These are phyloP conservation scores for Apogon hyalosoma DNA, from an alignment of 2,797 vertebrate species.

Conservation along the genomic window DNA sequence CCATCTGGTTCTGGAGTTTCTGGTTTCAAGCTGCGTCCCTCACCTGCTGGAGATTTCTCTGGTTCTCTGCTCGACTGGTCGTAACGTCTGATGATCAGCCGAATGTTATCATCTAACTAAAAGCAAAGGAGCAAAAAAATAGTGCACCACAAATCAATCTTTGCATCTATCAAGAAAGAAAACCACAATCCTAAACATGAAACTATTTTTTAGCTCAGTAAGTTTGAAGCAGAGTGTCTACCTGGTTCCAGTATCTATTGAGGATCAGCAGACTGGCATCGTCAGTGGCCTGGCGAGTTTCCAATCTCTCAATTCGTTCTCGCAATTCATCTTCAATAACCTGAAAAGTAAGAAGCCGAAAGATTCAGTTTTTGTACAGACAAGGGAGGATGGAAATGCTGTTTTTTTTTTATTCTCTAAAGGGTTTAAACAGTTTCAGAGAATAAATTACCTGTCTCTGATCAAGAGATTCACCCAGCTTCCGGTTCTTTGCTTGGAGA, in stretches of 20 bases:
- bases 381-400: not conserved
- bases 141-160: not conserved
- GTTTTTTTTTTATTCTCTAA: not conserved
- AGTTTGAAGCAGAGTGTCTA: conserved; percentile 52
- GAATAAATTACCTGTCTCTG: conserved; percentile 88
- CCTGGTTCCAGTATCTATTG: conserved; percentile 98
- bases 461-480: conserved; percentile 94
- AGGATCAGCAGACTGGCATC: conserved; percentile 95
- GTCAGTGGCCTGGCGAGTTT: conserved; percentile 94
- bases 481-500: conserved; percentile 95
- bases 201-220: not conserved
- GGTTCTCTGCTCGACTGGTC: conserved; percentile 88
- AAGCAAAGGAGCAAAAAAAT: conserved; percentile 8
- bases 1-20: conserved; percentile 97
- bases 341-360: conserved; percentile 65
- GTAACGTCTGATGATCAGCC: conserved; percentile 89
- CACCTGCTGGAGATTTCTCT: conserved; percentile 87
- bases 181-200: not conserved
- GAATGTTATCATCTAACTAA: conserved; percentile 96
- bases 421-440: not conserved
- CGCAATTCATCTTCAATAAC: conserved; percentile 95
- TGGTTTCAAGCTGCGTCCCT: conserved; percentile 92
- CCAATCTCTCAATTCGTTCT: conserved; percentile 94
- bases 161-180: not conserved
- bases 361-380: not conserved